Evolutionary conservation across 2,888 invertebrate genomes (phyloP).

Genomic region (Scaptomyza parva): DNA sequence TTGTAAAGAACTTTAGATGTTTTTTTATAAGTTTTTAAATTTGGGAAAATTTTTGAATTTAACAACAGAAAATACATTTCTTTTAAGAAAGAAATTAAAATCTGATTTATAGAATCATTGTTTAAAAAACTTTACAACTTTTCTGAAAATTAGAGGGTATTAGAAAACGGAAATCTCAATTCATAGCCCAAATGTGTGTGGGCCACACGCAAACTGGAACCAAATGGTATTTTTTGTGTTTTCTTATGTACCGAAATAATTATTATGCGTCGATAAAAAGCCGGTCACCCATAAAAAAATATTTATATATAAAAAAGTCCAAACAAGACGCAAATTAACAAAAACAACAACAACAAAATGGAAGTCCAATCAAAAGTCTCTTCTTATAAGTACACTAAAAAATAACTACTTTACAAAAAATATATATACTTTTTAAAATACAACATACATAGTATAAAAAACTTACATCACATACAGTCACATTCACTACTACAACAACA

Average conservation of each 20-base stretch:
- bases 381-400: conserved; percentile 11
- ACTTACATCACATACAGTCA: conserved; percentile 70
- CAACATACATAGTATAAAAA: conserved; percentile 23
- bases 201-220: conserved; percentile 22
- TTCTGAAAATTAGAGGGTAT: background rate
- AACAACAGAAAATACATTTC: too few relatives aligned
- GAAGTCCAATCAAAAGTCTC: conserved; percentile 4
- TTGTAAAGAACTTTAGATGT: too few relatives aligned
- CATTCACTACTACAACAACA: conserved; percentile 14
- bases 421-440: conserved; percentile 47
- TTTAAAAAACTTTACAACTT: too few relatives aligned
- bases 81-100: too few relatives aligned
- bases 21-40: too few relatives aligned
- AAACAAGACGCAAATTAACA: conserved; percentile 25
- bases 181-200: conserved; percentile 14
- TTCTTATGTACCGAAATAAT: background rate
- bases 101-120: too few relatives aligned
- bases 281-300: conserved; percentile 26
- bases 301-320: conserved; percentile 6
- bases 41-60: too few relatives aligned
- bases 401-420: conserved; percentile 25
- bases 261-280: conserved; percentile 35
- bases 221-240: background rate
- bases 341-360: conserved; percentile 25
- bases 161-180: background rate